Evolutionary conservation across 2,797 vertebrate species (phyloP).

Genomic region (Diplodus puntazzo): DNA sequence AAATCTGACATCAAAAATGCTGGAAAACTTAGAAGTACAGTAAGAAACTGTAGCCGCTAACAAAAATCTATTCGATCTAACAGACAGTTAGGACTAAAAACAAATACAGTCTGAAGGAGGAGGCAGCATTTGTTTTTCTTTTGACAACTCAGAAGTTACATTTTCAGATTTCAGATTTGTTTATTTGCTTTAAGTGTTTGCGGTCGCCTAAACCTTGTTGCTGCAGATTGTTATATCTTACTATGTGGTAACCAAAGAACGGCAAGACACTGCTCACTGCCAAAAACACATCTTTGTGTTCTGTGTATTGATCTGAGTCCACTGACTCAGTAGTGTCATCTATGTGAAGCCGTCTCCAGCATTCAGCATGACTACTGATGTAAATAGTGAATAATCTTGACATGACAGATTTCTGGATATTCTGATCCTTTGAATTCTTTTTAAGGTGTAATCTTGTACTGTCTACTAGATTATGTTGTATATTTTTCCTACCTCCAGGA

Average conservation of each 20-base stretch:
- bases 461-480: neutral
- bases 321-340: conserved; percentile 4
- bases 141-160: neutral
- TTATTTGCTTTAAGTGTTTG: neutral
- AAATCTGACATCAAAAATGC: neutral
- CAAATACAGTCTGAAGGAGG: neutral
- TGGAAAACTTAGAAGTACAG: neutral
- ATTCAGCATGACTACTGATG: neutral
- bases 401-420: neutral
- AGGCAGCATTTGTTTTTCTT: neutral
- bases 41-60: neutral
- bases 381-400: neutral
- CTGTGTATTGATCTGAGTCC: neutral
- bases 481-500: conserved; percentile 92
- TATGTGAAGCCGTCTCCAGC: conserved; percentile 15
- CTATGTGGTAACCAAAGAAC: conserved; percentile 33
- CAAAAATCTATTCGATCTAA: neutral
- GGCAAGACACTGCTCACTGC: conserved; percentile 3
- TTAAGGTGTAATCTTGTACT: neutral
- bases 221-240: neutral
- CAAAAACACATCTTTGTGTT: conserved; percentile 1
- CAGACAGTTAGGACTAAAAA: neutral
- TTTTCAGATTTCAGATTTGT: neutral
- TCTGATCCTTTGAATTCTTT: neutral
- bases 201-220: neutral